Base-by-base conservation (phyloP, 2,888 invertebrate genomes). In the Tortricodes alternella region DNA sequence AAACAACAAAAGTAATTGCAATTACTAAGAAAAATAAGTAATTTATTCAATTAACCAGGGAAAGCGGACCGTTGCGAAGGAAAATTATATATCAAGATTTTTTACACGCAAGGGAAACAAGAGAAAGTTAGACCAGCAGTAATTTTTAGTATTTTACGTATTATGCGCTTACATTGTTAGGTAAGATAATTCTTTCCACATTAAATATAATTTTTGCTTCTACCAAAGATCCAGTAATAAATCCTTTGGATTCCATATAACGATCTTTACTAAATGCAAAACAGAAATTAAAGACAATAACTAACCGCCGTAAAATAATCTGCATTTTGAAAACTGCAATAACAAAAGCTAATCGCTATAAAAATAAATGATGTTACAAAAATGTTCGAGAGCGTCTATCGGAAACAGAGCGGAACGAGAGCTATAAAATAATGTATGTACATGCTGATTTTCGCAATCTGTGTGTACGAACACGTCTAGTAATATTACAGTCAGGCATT, bases 81-180 rank as follows among this genome's bases (percentile, higher is more conserved):
- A 83, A 83, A 83, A 80, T 73, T 73, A n/a, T n/a, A 73, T 77
- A 84, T 88, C 87, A 85, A 88, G 88, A 88, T 88, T 86, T 89
- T 86, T 88, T 83, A 85, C 89, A 88, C 89, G 87, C 89, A 78
- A 83, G 84, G 82, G 80, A 83, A 86, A 84, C 70, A 60, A 72
- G 82, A 80, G 83, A 84, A 84, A 83, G 83, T 83, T 66, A 70
- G 63, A 63, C 59, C 8, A 21, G 46, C n/a, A 29, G 9, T 27
- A 0, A 29, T 29, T 27, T 27, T 27, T 27, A 8, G n/a, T 27
- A n/a, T 29, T 29, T 29, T 11, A n/a, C 11, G 4, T 4, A 21
- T 21, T 29, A 11, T 29, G 9, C 11, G 29, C 29, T 4, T 29
- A 29, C 29, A n/a, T 29, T 9, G 29, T 29, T n/a, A 29, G 11